A percentile compares a stretch with the other conserved stretches of the same genome.
Conservation (phyloP, 2,888 invertebrate genomes). For the Melanostoma scalare region DNA sequence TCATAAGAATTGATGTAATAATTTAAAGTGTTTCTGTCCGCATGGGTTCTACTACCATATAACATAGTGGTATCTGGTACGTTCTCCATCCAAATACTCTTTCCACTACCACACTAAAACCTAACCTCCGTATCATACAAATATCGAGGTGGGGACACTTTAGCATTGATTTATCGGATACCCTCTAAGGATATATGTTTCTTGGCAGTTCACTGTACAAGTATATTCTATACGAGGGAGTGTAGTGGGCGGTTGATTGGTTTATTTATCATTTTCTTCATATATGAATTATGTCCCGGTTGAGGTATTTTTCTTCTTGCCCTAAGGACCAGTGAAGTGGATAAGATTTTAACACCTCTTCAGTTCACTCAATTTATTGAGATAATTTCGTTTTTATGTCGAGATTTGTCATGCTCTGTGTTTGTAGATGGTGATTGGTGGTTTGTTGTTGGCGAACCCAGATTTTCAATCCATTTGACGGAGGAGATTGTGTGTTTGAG, state of each 20-base stretch:
- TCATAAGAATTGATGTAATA: slow-evolving; percentile 73
- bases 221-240: slow-evolving; percentile 22
- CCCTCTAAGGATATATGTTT: slow-evolving; percentile 62
- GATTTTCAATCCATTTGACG: too few species aligned
- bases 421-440: too few species aligned
- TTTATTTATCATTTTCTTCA: slow-evolving; percentile 67
- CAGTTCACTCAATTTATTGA: slow-evolving; percentile 55
- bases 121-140: not conserved
- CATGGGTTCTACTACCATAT: slow-evolving; percentile 49
- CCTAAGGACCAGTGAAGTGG: slow-evolving; percentile 47
- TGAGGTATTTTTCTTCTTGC: slow-evolving; percentile 34
- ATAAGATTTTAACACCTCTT: slow-evolving; percentile 64
- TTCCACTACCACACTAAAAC: not conserved
- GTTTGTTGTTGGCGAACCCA: too few species aligned
- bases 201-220: slow-evolving; percentile 47
- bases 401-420: slow-evolving; percentile 19
- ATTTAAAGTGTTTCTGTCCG: slow-evolving; percentile 70
- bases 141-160: slow-evolving; percentile 57
- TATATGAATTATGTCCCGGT: slow-evolving; percentile 63
- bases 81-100: too few species aligned
- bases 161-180: slow-evolving; percentile 69
- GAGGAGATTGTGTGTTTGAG: too few species aligned
- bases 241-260: slow-evolving; percentile 65
- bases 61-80: too few species aligned
- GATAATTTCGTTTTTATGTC: slow-evolving; percentile 43